Evolutionary conservation across 2,888 invertebrate species (phyloP), one percentile per base, ranked within the genome.

Genomic region (Plusia festucae): DNA sequence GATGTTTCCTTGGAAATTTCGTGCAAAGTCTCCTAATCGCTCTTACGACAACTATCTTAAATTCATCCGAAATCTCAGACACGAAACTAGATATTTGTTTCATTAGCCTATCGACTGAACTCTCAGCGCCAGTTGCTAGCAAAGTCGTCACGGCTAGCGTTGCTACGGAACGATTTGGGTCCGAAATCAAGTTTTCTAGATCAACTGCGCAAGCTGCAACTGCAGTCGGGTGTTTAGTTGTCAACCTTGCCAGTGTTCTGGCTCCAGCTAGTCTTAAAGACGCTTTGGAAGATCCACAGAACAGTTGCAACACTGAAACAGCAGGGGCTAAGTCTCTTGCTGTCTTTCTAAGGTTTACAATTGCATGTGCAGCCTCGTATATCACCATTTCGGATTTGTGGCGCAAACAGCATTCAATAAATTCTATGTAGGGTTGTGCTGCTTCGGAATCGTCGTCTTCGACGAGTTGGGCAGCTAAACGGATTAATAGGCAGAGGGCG

Each of bases 351-450:
- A 99, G 95, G 90, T 99, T 99, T 0, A 99, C 99, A 79, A 99
- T 97, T 3, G 99, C 99, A 86, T 99, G 99, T 0, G 99, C 99
- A 0, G 99, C 99, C 95, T 99, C 99, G 87, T 99, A 99, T 20
- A 99, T 98, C 0, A 99, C 99, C 97, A 99, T 99, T 95, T 99
- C 99, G 30, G 98, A 99, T 94, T 99, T 99, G 90, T 99, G 99
- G 0, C 99, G 96, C 53, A 99, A 95, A 88, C 99, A 99, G 16
- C 97, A 96, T 87, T 99, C 99, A 53, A 99, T 98, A 86, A 99
- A 99, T 53, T 98, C 97, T 80, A 99, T 97, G 82, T 98, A 96
- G 0, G 97, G 97, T 55, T 97, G 97, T 59, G 97, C 97, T 0
- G 96, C 94, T 8, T 96, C 95, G 0, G 96, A 95, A 15, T 97